A percentile compares a stretch with the other conserved stretches of the same genome.
Evolutionary conservation across 2,797 vertebrate species (phyloP).

Genomic region (Spinus olivaceus): DNA sequence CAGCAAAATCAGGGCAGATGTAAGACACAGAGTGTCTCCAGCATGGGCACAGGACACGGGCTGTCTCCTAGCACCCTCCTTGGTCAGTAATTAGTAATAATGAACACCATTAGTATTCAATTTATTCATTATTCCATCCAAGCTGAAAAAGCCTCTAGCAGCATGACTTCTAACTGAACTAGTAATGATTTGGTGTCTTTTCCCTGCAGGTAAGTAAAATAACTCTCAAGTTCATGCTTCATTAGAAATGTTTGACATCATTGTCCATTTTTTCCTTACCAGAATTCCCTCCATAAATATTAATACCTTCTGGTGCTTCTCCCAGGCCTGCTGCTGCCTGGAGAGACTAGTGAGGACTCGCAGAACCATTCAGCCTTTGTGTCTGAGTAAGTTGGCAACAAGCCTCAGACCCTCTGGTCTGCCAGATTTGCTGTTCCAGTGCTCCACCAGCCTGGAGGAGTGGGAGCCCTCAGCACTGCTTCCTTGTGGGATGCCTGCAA

Average conservation of each 20-base stretch:
- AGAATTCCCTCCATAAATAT: neutral
- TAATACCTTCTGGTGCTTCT: neutral
- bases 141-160: neutral
- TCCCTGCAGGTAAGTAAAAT: neutral
- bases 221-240: neutral
- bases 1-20: neutral
- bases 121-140: neutral
- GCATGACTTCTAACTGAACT: neutral
- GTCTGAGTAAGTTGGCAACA: neutral
- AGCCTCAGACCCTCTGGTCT: neutral
- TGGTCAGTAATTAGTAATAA: neutral
- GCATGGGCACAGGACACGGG: neutral
- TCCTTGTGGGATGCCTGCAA: neutral
- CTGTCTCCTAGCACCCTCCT: neutral
- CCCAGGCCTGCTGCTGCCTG: neutral
- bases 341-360: neutral
- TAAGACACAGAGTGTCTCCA: neutral
- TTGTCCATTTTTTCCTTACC: neutral
- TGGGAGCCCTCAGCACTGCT: accelerated
- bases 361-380: neutral
- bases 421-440: neutral
- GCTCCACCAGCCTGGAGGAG: accelerated
- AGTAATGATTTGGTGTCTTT: neutral
- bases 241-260: neutral
- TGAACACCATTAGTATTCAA: neutral